Base-by-base conservation (phyloP, 2,113 vertebrate genomes). In the Scomber scombrus region DNA sequence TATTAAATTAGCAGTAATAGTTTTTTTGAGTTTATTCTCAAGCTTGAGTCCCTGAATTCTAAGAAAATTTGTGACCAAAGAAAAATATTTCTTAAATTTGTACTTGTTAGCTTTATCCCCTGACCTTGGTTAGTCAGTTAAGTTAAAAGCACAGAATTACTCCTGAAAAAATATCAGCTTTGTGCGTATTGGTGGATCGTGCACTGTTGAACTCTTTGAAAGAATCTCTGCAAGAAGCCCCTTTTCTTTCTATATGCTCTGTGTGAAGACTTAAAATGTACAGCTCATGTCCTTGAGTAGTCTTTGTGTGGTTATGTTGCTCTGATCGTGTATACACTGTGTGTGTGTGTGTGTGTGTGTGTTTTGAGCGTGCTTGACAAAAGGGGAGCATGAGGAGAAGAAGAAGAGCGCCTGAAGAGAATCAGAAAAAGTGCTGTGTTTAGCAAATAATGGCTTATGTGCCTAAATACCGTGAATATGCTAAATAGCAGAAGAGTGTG, bases 391-490 rank as follows among this genome's bases (percentile, higher is more conserved):
- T 81, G 50, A 82, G 62, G 69, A 21, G 45, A 63, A 64, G 56
- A 29, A 31, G 12, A 3, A 54, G 11, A 54, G 64, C 23, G 23
- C 64, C 34, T 40, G n/a, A 12, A 81, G 40, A 60, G 23, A 82
- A 75, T 75, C 72, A 16, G 13, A 54, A 78, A 78, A 82, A 82
- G 49, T 85, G 64, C 60, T 3, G n/a, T 18, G 23, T 63, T 76
- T 50, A 63, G 61, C 57, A 76, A 63, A 63, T 46, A 63, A 63
- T 23, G 52, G 62, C 34, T 71, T 74, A 71, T 74, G 11, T 58
- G 62, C 66, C 47, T 63, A 71, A 77, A 73, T 85, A 61, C 47
- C 60, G 49, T 61, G 49, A 88, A 78, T 80, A 70, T 74, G 75
- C 64, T 50, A 71, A 81, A 81, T 40, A n/a, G 45, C 75, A 78